Conservation (phyloP, 2,888 invertebrate genomes). For the Lissonota sp. region DNA sequence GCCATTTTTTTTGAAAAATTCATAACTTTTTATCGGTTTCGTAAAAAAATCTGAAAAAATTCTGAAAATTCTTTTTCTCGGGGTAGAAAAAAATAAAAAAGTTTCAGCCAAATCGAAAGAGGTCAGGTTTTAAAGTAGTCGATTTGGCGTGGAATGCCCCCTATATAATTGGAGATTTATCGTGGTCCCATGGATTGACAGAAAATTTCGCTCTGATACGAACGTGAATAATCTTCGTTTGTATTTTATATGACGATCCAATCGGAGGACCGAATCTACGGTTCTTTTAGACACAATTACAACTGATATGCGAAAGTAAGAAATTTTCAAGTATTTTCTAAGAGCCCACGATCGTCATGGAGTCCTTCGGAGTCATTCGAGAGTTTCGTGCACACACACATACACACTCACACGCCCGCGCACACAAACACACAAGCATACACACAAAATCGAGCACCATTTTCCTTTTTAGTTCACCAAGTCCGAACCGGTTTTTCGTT, state of each 20-base stretch:
- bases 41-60: no score
- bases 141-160: no score
- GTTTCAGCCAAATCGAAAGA: no score
- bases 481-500: slow-evolving; percentile 37
- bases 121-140: no score
- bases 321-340: slow-evolving; percentile 58
- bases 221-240: slow-evolving; percentile 11
- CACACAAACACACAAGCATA: slow-evolving; percentile 31
- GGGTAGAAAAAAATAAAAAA: no score
- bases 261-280: background rate
- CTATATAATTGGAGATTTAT: no score
- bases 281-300: background rate
- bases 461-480: slow-evolving; percentile 39
- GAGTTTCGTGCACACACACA: slow-evolving; percentile 37
- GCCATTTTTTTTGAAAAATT: no score
- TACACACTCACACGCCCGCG: background rate
- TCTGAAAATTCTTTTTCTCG: no score
- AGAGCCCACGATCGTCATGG: slow-evolving; percentile 38
- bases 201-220: slow-evolving; percentile 1
- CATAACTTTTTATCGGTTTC: no score
- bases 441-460: slow-evolving; percentile 52
- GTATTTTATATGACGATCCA: background rate
- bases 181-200: no score
- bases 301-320: slow-evolving; percentile 41
- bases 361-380: slow-evolving; percentile 51